Base-by-base conservation (phyloP, 2,797 vertebrate genomes). In the Linurgus olivaceus region DNA sequence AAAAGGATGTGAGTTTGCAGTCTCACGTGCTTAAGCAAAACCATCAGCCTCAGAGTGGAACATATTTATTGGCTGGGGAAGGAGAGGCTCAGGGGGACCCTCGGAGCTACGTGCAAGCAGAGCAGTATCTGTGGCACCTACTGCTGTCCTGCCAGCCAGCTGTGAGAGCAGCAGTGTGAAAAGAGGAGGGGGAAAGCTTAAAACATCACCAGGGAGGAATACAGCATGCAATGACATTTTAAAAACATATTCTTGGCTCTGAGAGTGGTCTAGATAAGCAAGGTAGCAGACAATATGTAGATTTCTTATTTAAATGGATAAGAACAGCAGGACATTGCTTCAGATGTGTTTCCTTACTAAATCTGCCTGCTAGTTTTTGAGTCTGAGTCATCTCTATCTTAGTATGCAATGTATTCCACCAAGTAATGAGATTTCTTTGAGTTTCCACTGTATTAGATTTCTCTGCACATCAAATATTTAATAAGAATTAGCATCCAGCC, bases 401-500 rank as follows among this genome's bases (percentile, higher is more conserved):
- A 90, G 73, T 70, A 94, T 90, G 95, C 95, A 93, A 94, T 17
- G 55, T 55, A 73, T 91, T 94, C 79, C 74, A 71, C 76, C 67
- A 88, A 84, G 63, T 93, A 95, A 96, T 96, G 83, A 94, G 93
- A 96, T 87, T 96, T 94, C 65, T 91, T 81, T 78, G 88, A 90
- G 61, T 90, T 93, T 92, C 73, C 76, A 94, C 83, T 84, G 63
- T 80, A 93, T 91, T 93, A 95, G 86, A 86, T 91, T 87, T 94
- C 95, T 96, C 95, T 97, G 96, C 96, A 95, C 82, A 96, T 95
- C 94, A 97, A 97, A 96, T 97, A 96, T 96, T 97, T 97, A 97
- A 97, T 94, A 97, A 97, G 97, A 97, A 97, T 97, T 97, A 97
- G 96, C 94, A 97, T 97, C 95, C 91, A 94, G 85, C 52, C 74